Evolutionary conservation across 2,797 vertebrate species (phyloP).

Genomic region (Myiotriccus ornatus): DNA sequence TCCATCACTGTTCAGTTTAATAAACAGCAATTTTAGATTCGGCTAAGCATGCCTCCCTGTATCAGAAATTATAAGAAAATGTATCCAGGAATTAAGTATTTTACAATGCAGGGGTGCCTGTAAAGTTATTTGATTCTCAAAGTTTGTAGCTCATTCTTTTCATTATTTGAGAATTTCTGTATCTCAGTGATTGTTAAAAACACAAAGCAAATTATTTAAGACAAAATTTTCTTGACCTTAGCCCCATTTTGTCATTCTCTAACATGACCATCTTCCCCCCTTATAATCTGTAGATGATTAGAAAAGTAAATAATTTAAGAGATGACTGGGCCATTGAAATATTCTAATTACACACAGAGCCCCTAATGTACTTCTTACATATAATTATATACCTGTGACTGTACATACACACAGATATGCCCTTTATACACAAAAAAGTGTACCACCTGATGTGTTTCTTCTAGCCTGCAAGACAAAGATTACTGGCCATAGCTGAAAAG

Average conservation of each 20-base stretch:
- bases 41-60: neutral
- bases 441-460: neutral
- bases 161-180: neutral
- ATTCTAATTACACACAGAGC: neutral
- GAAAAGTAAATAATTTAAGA: neutral
- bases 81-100: neutral
- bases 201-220: neutral
- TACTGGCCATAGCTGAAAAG: neutral
- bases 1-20: neutral
- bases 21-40: neutral
- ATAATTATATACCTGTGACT: neutral
- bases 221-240: neutral
- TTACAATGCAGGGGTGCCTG: neutral
- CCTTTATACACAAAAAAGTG: neutral
- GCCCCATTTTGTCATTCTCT: neutral
- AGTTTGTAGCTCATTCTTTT: neutral
- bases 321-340: neutral
- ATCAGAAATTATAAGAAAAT: neutral
- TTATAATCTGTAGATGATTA: neutral
- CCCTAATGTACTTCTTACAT: neutral
- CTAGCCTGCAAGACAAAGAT: neutral
- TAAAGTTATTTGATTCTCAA: neutral
- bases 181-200: neutral
- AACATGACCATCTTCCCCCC: neutral
- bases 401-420: neutral